These are phyloP conservation scores for Bombus confusus DNA, from an alignment of 1,140 invertebrate genomes.

Conservation along the genomic window DNA sequence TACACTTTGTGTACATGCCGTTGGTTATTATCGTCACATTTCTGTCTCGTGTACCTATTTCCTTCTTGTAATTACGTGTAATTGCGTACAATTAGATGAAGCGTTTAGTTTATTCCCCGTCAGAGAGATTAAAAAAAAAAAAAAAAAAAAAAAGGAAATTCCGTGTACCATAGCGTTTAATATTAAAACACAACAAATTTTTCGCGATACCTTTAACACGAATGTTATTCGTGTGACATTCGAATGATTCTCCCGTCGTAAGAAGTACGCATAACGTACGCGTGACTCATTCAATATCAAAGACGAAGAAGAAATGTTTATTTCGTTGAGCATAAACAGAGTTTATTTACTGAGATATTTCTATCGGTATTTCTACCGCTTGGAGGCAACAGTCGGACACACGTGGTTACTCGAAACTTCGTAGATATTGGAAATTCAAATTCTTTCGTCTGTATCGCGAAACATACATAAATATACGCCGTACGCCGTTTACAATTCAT, in stretches of 20 bases:
- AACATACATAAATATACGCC: slow-evolving; percentile 27
- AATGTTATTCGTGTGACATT: too few relatives aligned
- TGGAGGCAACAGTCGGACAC: neutral
- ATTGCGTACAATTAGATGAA: too few relatives aligned
- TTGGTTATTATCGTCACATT: neutral
- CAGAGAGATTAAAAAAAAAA: neutral
- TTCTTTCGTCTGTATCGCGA: neutral
- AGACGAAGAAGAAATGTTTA: slow-evolving; percentile 5
- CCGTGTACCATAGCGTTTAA: neutral
- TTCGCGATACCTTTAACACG: too few relatives aligned
- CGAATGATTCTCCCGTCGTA: too few relatives aligned
- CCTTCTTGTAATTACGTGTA: neutral
- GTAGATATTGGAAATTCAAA: neutral
- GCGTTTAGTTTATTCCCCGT: neutral
- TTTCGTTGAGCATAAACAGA: slow-evolving; percentile 1
- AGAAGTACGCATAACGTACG: neutral
- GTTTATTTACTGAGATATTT: neutral
- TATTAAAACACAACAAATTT: neutral
- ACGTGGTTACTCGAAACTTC: neutral
- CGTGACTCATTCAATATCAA: neutral
- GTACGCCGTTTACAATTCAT: neutral
- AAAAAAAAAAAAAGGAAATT: neutral
- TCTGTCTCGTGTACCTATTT: neutral
- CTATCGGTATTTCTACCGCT: neutral
- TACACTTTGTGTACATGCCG: neutral